phyloP scores from a whole-genome alignment of 2,797 vertebrate species.

The Podarcis lilfordi region DNA sequence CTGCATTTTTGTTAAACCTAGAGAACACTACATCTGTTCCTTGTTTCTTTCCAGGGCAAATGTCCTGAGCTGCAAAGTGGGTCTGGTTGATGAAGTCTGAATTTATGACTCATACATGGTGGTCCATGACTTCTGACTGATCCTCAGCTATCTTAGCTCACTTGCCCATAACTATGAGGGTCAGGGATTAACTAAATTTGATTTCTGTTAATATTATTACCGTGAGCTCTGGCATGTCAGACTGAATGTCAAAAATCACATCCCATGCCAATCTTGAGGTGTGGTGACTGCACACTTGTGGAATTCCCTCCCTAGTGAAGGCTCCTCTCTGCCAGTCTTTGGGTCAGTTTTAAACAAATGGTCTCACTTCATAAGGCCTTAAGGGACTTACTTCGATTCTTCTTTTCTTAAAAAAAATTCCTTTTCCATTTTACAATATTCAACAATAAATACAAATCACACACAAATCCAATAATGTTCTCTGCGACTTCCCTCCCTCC shows the following conservation, averaged over 20 bases:
- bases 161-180: background rate
- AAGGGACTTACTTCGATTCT: background rate
- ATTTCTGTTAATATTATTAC: background rate
- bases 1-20: background rate
- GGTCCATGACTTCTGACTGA: background rate
- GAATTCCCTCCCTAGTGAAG: background rate
- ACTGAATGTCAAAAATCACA: too few relatives aligned
- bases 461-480: too few relatives aligned
- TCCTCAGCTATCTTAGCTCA: background rate
- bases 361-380: background rate
- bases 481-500: too few relatives aligned
- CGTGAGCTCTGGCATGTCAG: too few relatives aligned
- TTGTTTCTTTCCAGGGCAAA: slow-evolving; percentile 3
- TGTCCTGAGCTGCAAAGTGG: background rate
- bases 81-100: background rate
- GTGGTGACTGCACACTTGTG: background rate
- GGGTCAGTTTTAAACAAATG: background rate
- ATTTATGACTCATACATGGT: background rate
- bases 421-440: too few relatives aligned
- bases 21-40: slow-evolving; percentile 1
- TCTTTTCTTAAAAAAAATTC: too few relatives aligned
- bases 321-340: background rate
- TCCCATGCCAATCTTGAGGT: too few relatives aligned
- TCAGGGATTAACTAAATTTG: too few relatives aligned
- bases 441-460: too few relatives aligned